These are phyloP conservation scores for Zeuzera pyrina DNA, from an alignment of 2,888 invertebrate genomes.

Conservation along the genomic window DNA sequence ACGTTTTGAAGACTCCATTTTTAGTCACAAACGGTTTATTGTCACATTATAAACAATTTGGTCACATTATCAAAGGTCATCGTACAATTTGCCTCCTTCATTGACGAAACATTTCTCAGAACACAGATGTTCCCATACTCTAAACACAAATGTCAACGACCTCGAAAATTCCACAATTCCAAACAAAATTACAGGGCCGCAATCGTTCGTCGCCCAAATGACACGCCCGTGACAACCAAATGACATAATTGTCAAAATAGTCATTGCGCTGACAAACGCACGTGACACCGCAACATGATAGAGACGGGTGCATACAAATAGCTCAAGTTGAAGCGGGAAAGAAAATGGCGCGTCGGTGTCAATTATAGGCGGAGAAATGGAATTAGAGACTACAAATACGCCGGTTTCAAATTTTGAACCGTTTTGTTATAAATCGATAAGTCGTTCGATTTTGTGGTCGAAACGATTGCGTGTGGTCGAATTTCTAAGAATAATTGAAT, in stretches of 20 bases:
- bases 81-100: constrained; percentile 16
- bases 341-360: constrained; percentile 59
- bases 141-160: constrained; percentile 52
- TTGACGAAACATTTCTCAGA: constrained; percentile 9
- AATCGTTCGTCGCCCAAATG: constrained; percentile 69
- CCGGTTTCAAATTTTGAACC: constrained; percentile 68
- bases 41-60: neutral
- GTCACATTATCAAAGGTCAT: constrained; percentile 17
- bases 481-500: constrained; percentile 65
- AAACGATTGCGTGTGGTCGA: constrained; percentile 67
- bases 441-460: constrained; percentile 59
- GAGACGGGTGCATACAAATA: constrained; percentile 28
- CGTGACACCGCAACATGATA: constrained; percentile 52
- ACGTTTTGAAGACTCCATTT: neutral
- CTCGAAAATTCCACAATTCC: constrained; percentile 56
- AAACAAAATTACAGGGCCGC: constrained; percentile 64
- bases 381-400: constrained; percentile 62
- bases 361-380: constrained; percentile 71
- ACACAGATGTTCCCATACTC: constrained; percentile 63
- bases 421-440: constrained; percentile 70
- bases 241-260: constrained; percentile 74
- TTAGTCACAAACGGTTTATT: neutral
- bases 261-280: constrained; percentile 64
- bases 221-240: constrained; percentile 68
- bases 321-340: constrained; percentile 26